Conservation (phyloP, 1,140 invertebrate species). For the Mesaphorura yosii region DNA sequence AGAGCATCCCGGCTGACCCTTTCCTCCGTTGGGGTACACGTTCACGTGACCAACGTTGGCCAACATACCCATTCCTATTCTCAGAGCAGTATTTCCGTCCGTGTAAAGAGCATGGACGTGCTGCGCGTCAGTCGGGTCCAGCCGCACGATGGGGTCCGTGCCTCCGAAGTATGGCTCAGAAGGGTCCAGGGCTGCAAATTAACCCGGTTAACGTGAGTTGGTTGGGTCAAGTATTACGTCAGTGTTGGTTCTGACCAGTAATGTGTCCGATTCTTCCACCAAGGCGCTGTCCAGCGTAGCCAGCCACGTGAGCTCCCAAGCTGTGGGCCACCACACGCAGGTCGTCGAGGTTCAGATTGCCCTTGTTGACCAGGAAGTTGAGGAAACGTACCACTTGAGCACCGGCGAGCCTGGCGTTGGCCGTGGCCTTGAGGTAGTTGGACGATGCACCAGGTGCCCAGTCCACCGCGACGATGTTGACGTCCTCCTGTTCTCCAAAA, state of each 20-base stretch:
- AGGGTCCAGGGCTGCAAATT: slow-evolving; percentile 40
- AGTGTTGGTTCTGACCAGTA: slow-evolving; percentile 43
- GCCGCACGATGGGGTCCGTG: slow-evolving; percentile 36
- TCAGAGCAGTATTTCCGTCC: slow-evolving; percentile 35
- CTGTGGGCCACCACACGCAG: slow-evolving; percentile 18
- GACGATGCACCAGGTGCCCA: slow-evolving; percentile 33
- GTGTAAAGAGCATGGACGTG: slow-evolving; percentile 42
- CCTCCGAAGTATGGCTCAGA: slow-evolving; percentile 43
- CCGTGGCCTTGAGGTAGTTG: slow-evolving; percentile 33
- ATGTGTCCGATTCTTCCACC: slow-evolving; percentile 10
- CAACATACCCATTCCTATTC: slow-evolving; percentile 12
- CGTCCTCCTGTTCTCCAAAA: slow-evolving; percentile 31
- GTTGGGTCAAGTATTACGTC: slow-evolving; percentile 43
- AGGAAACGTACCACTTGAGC: slow-evolving; percentile 33
- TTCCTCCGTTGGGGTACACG: slow-evolving; percentile 21
- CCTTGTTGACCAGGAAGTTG: slow-evolving; percentile 21
- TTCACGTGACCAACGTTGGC: slow-evolving; percentile 16
- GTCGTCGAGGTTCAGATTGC: slow-evolving; percentile 8
- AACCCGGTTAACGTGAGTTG: slow-evolving; percentile 35
- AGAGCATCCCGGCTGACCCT: slow-evolving; percentile 21
- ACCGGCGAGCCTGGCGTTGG: slow-evolving; percentile 34
- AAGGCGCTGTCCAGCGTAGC: slow-evolving; percentile 14
- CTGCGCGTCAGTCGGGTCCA: slow-evolving; percentile 40
- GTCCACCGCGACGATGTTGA: slow-evolving; percentile 34
- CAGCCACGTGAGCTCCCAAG: slow-evolving; percentile 21